Conservation (phyloP, 2,888 invertebrate genomes). For the Callyntrura sp. region DNA sequence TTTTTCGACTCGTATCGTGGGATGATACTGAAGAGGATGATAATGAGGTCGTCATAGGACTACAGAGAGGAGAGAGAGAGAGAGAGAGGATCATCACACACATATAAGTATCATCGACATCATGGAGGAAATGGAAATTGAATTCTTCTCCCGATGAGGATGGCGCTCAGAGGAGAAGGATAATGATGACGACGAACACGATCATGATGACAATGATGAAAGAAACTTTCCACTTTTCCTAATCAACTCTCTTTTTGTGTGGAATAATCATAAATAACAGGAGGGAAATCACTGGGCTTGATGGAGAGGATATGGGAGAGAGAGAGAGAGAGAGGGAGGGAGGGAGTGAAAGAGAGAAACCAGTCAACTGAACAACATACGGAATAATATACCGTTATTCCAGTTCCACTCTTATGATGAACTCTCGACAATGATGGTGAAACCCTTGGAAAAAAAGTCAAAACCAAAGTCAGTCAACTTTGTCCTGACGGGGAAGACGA, state of each 20-base stretch:
- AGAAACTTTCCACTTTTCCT: constrained; percentile 75
- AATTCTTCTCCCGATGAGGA: constrained; percentile 31
- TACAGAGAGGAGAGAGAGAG: too few species aligned
- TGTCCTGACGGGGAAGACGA: neutral
- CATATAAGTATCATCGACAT: neutral
- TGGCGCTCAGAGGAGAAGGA: neutral
- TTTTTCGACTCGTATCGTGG: neutral
- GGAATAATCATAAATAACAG: constrained; percentile 45
- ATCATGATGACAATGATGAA: constrained; percentile 61
- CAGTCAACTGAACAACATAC: constrained; percentile 26
- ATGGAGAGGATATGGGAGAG: neutral
- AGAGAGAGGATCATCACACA: constrained; percentile 5
- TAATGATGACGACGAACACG: neutral
- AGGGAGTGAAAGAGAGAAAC: neutral
- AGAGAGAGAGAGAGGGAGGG: too few species aligned
- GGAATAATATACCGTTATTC: too few species aligned
- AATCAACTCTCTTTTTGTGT: constrained; percentile 63
- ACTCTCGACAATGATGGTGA: constrained; percentile 12
- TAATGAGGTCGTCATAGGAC: neutral
- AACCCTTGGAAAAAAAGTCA: constrained; percentile 25
- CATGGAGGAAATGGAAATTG: constrained; percentile 62
- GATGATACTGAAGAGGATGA: neutral
- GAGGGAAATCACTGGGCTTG: neutral
- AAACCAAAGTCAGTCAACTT: constrained; percentile 39
- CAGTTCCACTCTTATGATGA: neutral